A percentile compares a stretch with the other conserved stretches of the same genome.
These are phyloP conservation scores for Pegea sp. DNA, from an alignment of 23 tunicate genomes.

Conservation along the genomic window DNA sequence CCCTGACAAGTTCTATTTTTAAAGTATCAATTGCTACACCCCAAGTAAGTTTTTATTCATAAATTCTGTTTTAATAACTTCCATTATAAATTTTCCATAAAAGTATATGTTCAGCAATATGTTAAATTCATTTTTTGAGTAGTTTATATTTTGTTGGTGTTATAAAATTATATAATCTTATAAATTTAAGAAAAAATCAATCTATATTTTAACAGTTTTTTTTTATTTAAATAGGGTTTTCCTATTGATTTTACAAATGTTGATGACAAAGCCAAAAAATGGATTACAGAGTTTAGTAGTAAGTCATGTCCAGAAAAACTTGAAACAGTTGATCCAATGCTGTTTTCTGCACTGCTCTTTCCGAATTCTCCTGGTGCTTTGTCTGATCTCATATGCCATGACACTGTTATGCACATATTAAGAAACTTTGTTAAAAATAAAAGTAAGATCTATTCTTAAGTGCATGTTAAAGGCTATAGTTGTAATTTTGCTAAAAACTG, in stretches of 20 bases:
- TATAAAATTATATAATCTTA: too few species aligned
- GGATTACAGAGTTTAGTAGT: conserved; percentile 64
- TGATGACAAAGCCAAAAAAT: conserved; percentile 42
- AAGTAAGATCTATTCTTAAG: conserved; percentile 11
- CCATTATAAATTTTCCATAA: too few species aligned
- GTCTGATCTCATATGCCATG: conserved; percentile 60
- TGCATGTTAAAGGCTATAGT: too few species aligned
- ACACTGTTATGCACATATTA: conserved; percentile 60
- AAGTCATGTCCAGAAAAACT: conserved; percentile 55
- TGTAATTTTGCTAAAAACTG: background rate
- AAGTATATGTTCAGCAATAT: too few species aligned
- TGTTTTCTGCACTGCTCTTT: conserved; percentile 31
- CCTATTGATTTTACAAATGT: conserved; percentile 60
- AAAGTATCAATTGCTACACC: conserved; percentile 74
- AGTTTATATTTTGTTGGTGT: background rate
- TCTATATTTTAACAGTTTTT: background rate
- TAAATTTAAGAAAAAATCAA: too few species aligned
- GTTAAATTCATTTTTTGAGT: background rate
- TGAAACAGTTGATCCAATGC: conserved; percentile 53
- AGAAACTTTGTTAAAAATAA: conserved; percentile 25
- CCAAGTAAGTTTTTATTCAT: conserved; percentile 19
- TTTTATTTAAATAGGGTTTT: conserved; percentile 30
- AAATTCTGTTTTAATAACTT: too few species aligned
- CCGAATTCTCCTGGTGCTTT: conserved; percentile 72
- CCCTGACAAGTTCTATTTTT: conserved; percentile 68